A percentile compares a stretch with the other conserved stretches of the same genome.
These are phyloP conservation scores for Ara ararauna DNA, from an alignment of 2,797 vertebrate genomes.

Conservation along the genomic window DNA sequence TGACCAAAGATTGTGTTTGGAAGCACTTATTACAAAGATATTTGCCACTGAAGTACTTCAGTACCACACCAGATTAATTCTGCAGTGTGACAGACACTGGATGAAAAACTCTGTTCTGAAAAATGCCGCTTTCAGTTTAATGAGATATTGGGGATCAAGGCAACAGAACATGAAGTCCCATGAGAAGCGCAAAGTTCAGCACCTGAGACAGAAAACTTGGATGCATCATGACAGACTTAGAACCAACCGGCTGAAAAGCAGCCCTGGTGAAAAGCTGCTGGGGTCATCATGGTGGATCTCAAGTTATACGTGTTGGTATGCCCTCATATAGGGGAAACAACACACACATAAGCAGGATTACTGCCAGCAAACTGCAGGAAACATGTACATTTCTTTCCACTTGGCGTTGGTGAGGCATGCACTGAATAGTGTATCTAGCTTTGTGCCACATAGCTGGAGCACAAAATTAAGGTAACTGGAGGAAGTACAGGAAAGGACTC, in stretches of 20 bases:
- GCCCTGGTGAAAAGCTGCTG: background rate
- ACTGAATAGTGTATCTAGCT: background rate
- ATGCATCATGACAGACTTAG: rapidly evolving
- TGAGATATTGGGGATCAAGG: rapidly evolving
- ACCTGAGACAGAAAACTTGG: background rate
- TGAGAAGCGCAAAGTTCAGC: background rate
- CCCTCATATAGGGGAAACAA: background rate
- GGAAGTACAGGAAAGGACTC: background rate
- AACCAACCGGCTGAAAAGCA: background rate
- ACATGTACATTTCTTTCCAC: background rate
- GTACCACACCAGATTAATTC: background rate
- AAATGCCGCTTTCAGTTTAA: background rate
- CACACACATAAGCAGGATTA: rapidly evolving
- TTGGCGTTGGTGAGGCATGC: background rate
- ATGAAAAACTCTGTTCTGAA: background rate
- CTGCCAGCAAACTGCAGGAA: background rate
- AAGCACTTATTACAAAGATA: background rate
- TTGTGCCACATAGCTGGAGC: background rate
- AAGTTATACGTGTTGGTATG: background rate
- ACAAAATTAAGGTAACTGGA: background rate
- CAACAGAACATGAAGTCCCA: background rate
- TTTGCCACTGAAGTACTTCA: background rate
- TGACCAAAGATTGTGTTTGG: background rate
- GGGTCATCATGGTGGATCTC: background rate
- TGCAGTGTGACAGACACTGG: background rate